Conservation (phyloP, 2,797 vertebrate species). For the Gobionotothen gibberifrons region DNA sequence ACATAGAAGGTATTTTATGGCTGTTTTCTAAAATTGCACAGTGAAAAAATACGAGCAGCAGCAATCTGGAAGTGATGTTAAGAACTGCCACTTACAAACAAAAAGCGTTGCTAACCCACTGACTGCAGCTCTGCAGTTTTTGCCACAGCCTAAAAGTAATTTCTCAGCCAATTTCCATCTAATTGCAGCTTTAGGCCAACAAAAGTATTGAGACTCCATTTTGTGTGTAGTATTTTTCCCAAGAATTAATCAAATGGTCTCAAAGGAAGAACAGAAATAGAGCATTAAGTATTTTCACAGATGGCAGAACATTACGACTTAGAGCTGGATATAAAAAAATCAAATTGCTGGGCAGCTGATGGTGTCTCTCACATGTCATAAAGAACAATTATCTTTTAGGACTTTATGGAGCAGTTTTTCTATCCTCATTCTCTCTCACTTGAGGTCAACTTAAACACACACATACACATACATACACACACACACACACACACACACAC, state of each 20-base stretch:
- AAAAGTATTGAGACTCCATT: constrained; percentile 48
- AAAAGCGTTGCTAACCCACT: constrained; percentile 13
- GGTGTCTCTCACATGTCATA: constrained; percentile 50
- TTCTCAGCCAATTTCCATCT: constrained; percentile 26
- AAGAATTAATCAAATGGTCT: constrained; percentile 53
- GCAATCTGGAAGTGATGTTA: background rate
- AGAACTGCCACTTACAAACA: background rate
- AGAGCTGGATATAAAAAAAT: constrained; percentile 55
- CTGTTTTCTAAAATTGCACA: background rate
- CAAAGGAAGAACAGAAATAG: constrained; percentile 58
- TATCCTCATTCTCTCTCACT: background rate
- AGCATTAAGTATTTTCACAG: constrained; percentile 67
- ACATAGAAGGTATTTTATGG: background rate
- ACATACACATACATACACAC: constrained; percentile 5
- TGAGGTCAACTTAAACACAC: constrained; percentile 48
- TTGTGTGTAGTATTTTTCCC: constrained; percentile 24
- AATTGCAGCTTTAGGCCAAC: constrained; percentile 41
- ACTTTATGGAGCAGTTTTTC: constrained; percentile 39
- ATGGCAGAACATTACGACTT: constrained; percentile 58
- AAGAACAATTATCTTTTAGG: constrained; percentile 58
- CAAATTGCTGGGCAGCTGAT: constrained; percentile 35
- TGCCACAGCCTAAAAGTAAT: constrained; percentile 22
- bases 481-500: background rate
- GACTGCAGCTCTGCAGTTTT: constrained; percentile 4
- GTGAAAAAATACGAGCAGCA: background rate